phyloP scores from a whole-genome alignment of 1,140 invertebrate genomes.

The Zaprionus nigranus region DNA sequence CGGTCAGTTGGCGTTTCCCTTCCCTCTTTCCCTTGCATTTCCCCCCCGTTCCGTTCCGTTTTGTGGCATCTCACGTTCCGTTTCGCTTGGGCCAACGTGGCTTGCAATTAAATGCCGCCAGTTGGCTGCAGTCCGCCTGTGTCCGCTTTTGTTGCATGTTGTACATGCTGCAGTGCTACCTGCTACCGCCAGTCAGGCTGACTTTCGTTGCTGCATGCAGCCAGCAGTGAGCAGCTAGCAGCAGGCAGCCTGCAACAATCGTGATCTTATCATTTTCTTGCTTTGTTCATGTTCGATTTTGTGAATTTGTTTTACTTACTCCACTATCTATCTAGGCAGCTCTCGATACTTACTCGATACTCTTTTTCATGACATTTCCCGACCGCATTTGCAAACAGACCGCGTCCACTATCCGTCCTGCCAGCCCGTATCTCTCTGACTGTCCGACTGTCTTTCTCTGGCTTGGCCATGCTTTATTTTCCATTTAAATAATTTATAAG shows the following conservation, averaged over 20 bases:
- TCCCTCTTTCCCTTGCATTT: not conserved
- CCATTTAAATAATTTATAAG: constrained; percentile 82
- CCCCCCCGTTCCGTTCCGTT: not conserved
- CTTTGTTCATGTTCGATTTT: constrained; percentile 81
- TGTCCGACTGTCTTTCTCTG: constrained; percentile 18
- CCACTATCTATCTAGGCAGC: constrained; percentile 36
- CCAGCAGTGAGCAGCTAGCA: constrained; percentile 37
- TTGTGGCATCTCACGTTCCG: constrained; percentile 30
- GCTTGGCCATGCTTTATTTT: constrained; percentile 64
- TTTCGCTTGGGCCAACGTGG: constrained; percentile 68
- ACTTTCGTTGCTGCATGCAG: constrained; percentile 63
- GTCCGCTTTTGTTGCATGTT: constrained; percentile 54
- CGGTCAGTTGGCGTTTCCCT: constrained; percentile 35
- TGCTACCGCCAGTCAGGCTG: constrained; percentile 46
- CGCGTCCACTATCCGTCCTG: constrained; percentile 61
- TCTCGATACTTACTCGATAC: constrained; percentile 38
- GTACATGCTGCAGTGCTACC: constrained; percentile 66
- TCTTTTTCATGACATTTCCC: constrained; percentile 76
- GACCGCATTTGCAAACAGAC: constrained; percentile 80
- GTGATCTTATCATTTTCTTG: constrained; percentile 77
- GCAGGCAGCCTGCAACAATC: constrained; percentile 56
- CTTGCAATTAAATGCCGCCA: constrained; percentile 72
- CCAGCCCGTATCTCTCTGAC: not conserved
- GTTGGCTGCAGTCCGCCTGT: constrained; percentile 25
- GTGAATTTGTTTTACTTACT: constrained; percentile 79